Evolutionary conservation across 2,113 vertebrate species (phyloP).

Genomic region (Brachypteracias leptosomus): DNA sequence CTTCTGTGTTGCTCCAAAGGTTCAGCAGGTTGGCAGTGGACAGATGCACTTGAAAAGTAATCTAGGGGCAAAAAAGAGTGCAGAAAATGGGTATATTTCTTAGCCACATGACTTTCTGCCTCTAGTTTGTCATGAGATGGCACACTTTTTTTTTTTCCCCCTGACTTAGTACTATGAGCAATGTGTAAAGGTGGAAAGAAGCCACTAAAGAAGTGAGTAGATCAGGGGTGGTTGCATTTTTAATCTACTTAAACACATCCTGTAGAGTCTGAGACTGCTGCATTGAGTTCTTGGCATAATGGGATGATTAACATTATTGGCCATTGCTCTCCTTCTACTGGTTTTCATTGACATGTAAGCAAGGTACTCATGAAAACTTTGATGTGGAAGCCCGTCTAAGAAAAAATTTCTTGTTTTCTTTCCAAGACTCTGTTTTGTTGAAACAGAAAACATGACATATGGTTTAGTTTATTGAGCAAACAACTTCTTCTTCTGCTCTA

Average conservation of each 20-base stretch:
- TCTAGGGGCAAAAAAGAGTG: neutral
- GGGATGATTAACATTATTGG: neutral
- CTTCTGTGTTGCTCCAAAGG: neutral
- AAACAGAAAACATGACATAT: neutral
- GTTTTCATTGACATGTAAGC: neutral
- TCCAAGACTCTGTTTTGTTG: neutral
- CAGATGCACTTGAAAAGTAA: neutral
- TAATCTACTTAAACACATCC: neutral
- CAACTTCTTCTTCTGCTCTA: neutral
- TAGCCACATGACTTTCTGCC: neutral
- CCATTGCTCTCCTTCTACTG: neutral
- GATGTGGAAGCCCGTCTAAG: neutral
- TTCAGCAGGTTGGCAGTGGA: neutral
- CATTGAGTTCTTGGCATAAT: neutral
- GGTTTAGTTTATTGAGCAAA: slow-evolving; percentile 28
- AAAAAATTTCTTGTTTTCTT: neutral
- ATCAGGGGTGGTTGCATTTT: neutral
- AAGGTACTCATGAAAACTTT: neutral
- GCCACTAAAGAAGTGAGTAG: neutral
- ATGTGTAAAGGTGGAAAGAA: neutral
- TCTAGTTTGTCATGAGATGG: neutral
- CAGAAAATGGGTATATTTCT: neutral
- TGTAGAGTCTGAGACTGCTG: neutral
- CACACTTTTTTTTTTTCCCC: fast-evolving
- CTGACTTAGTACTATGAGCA: neutral